Base-by-base conservation (phyloP, 2,797 vertebrate species). In the Rhynchotus rufescens region DNA sequence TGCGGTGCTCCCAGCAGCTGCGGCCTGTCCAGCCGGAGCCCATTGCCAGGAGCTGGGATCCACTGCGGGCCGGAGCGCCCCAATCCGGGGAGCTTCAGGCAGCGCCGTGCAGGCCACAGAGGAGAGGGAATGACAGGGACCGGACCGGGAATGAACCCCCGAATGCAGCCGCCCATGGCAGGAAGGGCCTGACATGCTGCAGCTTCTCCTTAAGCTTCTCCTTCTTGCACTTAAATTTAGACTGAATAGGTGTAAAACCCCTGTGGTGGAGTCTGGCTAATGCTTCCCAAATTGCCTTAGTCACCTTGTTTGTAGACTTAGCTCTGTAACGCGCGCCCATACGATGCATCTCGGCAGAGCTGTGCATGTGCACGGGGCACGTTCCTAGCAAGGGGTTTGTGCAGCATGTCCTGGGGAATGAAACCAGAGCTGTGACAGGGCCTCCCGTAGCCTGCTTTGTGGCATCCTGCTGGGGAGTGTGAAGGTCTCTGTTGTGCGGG, bases 61-160 rank as follows among this genome's bases (percentile, higher is more conserved):
- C 71, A 7, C 17, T 71, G 30, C 42, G 36, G n/a, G 0, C 15
- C 47, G 49, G 52, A 61, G 42, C 28, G 15, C 28, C 32, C 19
- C 32, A 34, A 28, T 38, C 19, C 15, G 28, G 25, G 44, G 68
- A 38, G 34, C 7, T 49, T 6, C 21, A 10, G 52, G 78, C 60
- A 52, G 0, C 23, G 40, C 44, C 11, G 23, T 26, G 1, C 14
- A n/a, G 25, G 17, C 11, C 7, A 12, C 0, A 4, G 4, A 5
- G 40, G 61, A 60, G 62, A 34, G 62, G 32, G 51, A 0, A 0
- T 1, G 21, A 54, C 71, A 79, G 13, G 34, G 51, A 44, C 17
- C 3, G 7, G 2, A 1, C 4, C 15, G 8, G 47, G 65, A 52
- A 8, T n/a, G 72, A 87, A 75, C 57, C 11, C 20, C 59, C 61